phyloP scores from a whole-genome alignment of 2,113 vertebrate species.

The Sciurus niger region DNA sequence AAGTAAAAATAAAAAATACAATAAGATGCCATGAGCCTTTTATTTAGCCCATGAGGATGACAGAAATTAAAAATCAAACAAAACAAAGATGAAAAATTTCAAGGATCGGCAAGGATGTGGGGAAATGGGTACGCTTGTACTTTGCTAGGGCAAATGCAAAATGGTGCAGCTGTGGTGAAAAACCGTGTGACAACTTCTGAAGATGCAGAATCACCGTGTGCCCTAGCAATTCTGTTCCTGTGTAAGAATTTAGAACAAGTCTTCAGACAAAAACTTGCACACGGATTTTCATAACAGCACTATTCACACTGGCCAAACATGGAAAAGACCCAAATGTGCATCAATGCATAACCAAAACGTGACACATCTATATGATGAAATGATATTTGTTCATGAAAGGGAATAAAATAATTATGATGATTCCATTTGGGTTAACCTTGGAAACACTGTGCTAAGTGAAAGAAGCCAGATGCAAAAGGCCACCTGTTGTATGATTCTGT shows the following conservation, averaged over 20 bases:
- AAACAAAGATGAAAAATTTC: background rate
- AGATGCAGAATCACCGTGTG: background rate
- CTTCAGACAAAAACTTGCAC: background rate
- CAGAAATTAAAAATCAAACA: background rate
- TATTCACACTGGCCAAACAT: background rate
- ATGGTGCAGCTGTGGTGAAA: background rate
- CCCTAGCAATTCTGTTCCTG: background rate
- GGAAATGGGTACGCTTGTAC: background rate
- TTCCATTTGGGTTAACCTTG: background rate
- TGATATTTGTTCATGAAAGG: background rate
- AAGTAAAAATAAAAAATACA: constrained; percentile 31
- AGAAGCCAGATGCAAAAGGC: background rate
- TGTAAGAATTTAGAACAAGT: background rate
- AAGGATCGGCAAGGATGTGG: background rate
- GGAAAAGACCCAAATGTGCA: background rate
- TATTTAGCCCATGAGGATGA: too few species aligned
- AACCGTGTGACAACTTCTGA: background rate
- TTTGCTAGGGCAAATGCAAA: background rate
- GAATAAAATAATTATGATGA: background rate
- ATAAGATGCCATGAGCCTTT: background rate
- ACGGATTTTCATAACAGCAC: background rate
- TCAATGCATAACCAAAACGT: background rate
- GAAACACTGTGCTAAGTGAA: background rate
- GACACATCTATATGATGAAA: background rate
- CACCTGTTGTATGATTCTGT: background rate